Evolutionary conservation across 2,113 vertebrate genomes (phyloP), one percentile per base, ranked within the genome.

Genomic region (Synodontis membranacea): DNA sequence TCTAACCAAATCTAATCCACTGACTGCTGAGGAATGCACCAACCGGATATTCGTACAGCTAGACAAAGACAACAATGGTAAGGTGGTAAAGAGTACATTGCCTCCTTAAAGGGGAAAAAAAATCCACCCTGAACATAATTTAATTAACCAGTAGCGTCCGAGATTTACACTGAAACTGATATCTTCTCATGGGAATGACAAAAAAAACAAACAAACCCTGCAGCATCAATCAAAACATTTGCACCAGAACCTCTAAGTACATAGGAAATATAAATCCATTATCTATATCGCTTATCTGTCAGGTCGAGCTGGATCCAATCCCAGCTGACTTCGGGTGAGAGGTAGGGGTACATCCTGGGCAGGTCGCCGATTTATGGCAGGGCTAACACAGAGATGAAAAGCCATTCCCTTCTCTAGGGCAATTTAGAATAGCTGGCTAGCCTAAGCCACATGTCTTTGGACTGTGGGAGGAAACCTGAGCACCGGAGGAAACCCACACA

Each of bases 1-100:
- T 68, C 84, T 95, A 19, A 93, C 92, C 4, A 87, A 93, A 79
- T 88, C 91, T 1, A 92, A 92, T 87, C 90, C 92, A 21, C 88
- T 93, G 42, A 94, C 92, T 14, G 92, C 93, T 76, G 95, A 94
- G 86, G 94, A 95, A 88, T 94, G 93, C 66, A 94, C 94, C 80
- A 94, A 93, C 86, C 92, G 93, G 88, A 95, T 96, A 85, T 96
- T 95, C 89, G 44, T 89, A 28, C 89, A 93, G 74, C 89, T 96
- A 85, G 95, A 95, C 90, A 95, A 94, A 92, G 94, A 96, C 90
- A 92, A 93, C 17, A 93, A 96, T 10, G 93, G 94, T 94, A 88
- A 93, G 80, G 3, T 90, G 82, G 11, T 48, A n/a, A 60, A 39
- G 17, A 75, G 6, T 31, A 19, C n/a, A n/a, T 75, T 28, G 34